These are phyloP conservation scores for Myotis brandtii DNA, from an alignment of 2,113 vertebrate species.

Conservation along the genomic window DNA sequence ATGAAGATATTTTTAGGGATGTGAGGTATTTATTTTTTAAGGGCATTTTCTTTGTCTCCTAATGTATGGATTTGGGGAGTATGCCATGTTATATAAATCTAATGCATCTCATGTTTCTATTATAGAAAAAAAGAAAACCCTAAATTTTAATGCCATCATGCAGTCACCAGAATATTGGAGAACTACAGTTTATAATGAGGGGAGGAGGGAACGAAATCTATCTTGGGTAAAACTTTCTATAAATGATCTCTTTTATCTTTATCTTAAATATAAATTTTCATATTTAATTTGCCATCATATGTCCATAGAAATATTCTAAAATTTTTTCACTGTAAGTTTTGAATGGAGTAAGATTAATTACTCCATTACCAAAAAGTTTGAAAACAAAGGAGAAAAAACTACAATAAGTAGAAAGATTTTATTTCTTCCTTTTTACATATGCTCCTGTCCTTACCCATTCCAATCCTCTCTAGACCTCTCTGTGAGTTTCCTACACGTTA, in stretches of 20 bases:
- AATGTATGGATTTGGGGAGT: not conserved
- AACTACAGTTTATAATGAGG: not conserved
- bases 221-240: not conserved
- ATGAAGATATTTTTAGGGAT: not conserved
- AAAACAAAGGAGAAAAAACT: not conserved
- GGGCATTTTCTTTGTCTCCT: not conserved
- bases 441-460: not conserved
- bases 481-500: not conserved
- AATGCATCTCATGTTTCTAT: not conserved
- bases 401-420: not conserved
- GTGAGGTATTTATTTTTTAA: not conserved
- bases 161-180: not conserved
- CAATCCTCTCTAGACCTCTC: not conserved
- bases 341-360: not conserved
- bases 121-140: not conserved
- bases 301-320: not conserved
- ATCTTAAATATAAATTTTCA: not conserved
- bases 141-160: not conserved
- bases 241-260: not conserved
- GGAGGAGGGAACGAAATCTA: not conserved
- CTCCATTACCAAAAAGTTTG: not conserved
- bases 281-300: conserved; percentile 1
- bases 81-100: not conserved
- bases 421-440: not conserved
- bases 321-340: not conserved